Percentiles rank a stretch among this genome's conserved stretches.
Conservation (phyloP, 2,113 vertebrate species). For the Sinocyclocheilus rhinocerous region DNA sequence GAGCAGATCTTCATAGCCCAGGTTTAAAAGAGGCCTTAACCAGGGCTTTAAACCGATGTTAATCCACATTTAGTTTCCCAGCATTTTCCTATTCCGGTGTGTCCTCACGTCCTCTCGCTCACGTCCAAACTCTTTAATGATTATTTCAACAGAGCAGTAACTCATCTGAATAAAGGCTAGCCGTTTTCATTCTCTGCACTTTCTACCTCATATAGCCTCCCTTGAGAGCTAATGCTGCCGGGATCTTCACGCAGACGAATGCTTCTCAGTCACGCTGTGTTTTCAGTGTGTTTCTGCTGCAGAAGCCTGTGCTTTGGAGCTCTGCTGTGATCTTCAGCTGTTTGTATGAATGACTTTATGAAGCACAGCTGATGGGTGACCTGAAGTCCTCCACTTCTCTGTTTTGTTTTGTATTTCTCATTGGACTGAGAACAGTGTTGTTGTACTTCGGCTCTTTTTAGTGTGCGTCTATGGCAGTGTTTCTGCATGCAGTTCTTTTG, state of each 20-base stretch:
- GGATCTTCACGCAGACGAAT: neutral
- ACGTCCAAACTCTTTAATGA: neutral
- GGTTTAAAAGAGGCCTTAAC: neutral
- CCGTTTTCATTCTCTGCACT: neutral
- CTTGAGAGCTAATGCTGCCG: neutral
- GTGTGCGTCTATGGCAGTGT: neutral
- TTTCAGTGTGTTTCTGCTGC: neutral
- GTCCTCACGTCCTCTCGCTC: neutral
- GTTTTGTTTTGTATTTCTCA: neutral
- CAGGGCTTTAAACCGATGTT: neutral
- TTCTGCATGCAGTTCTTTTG: neutral
- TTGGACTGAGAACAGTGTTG: neutral
- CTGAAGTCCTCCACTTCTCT: neutral
- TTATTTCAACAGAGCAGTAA: conserved; percentile 5
- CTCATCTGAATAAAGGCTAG: neutral
- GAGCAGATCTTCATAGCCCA: neutral
- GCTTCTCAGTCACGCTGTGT: neutral
- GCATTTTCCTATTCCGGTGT: neutral
- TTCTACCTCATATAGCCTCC: neutral
- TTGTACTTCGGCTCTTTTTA: neutral
- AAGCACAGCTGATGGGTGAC: neutral
- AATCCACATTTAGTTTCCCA: neutral
- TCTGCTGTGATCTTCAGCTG: neutral
- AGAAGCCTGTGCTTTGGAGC: neutral
- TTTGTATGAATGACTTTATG: neutral